phyloP scores from a whole-genome alignment of 1,140 invertebrate species.

The Drosophila miranda region DNA sequence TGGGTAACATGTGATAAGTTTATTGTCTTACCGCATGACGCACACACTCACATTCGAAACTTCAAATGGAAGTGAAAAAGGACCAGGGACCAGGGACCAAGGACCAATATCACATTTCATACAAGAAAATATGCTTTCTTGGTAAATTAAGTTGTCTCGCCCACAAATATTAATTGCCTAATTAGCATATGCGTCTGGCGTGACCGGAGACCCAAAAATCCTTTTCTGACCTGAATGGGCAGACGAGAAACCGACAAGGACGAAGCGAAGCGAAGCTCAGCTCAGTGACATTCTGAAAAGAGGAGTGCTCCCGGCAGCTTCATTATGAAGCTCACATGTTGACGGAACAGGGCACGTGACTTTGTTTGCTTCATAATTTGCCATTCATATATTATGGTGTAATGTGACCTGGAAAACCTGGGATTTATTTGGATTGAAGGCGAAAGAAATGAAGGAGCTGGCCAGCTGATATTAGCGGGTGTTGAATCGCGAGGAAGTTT shows the following conservation, averaged over 20 bases:
- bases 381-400: background rate
- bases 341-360: slow-evolving; percentile 55
- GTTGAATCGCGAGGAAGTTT: background rate
- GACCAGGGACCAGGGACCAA: slow-evolving; percentile 23
- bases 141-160: slow-evolving; percentile 79
- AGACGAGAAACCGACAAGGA: slow-evolving; percentile 4
- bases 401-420: too few relatives aligned
- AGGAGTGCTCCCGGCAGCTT: slow-evolving; percentile 13
- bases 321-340: slow-evolving; percentile 43
- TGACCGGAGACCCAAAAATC: slow-evolving; percentile 42
- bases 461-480: too few relatives aligned
- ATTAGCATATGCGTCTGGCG: slow-evolving; percentile 76
- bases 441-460: too few relatives aligned
- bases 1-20: slow-evolving; percentile 78
- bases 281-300: slow-evolving; percentile 32
- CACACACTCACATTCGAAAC: slow-evolving; percentile 13
- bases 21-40: slow-evolving; percentile 75
- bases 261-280: background rate
- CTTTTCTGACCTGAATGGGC: slow-evolving; percentile 21
- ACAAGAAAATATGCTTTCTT: slow-evolving; percentile 63
- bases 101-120: slow-evolving; percentile 68
- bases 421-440: too few relatives aligned
- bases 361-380: slow-evolving; percentile 14
- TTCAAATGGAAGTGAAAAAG: slow-evolving; percentile 38
- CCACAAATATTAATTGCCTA: slow-evolving; percentile 81